Percentiles rank a stretch among this genome's conserved stretches.
These are phyloP conservation scores for Ormyrus labotus DNA, from an alignment of 2,888 invertebrate species.

Conservation along the genomic window DNA sequence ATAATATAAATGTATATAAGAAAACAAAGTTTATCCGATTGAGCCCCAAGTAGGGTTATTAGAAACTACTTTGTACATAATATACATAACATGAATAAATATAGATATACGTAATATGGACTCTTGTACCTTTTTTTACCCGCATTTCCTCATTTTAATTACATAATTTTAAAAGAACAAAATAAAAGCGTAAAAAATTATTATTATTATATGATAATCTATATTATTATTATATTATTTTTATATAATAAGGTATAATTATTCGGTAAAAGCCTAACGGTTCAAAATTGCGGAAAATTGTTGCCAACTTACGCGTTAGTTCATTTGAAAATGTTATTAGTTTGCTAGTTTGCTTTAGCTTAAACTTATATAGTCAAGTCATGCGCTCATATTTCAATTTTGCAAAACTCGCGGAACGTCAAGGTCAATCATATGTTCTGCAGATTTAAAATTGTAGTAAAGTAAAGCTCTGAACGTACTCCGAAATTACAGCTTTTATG, in stretches of 20 bases:
- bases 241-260: not conserved
- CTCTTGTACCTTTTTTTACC: conserved; percentile 47
- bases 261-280: no score
- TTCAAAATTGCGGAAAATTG: no score
- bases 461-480: not conserved
- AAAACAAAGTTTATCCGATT: conserved; percentile 67
- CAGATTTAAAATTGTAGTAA: conserved; percentile 5
- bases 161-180: no score
- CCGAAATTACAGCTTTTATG: no score
- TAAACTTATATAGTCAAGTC: no score
- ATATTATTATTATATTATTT: no score
- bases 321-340: not conserved
- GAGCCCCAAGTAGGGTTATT: conserved; percentile 67
- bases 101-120: conserved; percentile 67
- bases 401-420: not conserved
- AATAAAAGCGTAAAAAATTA: no score
- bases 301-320: no score
- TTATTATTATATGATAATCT: no score
- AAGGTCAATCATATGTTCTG: conserved; percentile 12
- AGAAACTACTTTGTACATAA: conserved; percentile 71
- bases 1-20: conserved; percentile 71
- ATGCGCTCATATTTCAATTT: not conserved
- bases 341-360: not conserved
- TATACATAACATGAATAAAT: conserved; percentile 71
- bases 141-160: no score